Evolutionary conservation across 2,797 vertebrate species (phyloP).

Genomic region (Esox lucius): DNA sequence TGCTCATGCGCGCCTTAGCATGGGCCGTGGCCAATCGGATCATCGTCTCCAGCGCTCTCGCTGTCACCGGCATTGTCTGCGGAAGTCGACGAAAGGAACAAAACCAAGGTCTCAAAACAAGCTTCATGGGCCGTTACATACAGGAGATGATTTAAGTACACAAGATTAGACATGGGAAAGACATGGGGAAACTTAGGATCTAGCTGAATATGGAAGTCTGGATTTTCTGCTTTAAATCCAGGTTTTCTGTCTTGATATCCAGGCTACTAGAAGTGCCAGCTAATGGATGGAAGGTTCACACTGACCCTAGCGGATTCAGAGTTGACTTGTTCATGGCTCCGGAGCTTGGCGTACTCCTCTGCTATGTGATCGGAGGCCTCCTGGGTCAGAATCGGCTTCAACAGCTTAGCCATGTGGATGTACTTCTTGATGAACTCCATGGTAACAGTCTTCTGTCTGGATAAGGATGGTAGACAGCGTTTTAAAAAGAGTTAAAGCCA

Average conservation of each 20-base stretch:
- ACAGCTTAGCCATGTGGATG: slow-evolving; percentile 61
- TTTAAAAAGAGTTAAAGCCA: neutral
- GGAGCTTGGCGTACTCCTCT: slow-evolving; percentile 62
- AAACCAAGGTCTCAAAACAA: neutral
- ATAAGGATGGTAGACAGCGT: neutral
- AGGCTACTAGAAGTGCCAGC: too few species aligned
- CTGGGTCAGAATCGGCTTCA: slow-evolving; percentile 61
- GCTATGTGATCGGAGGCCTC: slow-evolving; percentile 62
- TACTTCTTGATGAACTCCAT: slow-evolving; percentile 68
- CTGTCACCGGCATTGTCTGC: slow-evolving; percentile 67
- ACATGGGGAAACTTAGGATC: too few species aligned
- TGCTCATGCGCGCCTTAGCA: slow-evolving; percentile 66
- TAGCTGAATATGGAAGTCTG: too few species aligned
- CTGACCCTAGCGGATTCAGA: slow-evolving; percentile 55
- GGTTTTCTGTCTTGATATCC: too few species aligned
- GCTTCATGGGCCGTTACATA: too few species aligned
- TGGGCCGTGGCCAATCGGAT: slow-evolving; percentile 67
- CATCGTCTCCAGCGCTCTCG: slow-evolving; percentile 63
- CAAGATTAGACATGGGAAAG: too few species aligned
- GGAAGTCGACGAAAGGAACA: neutral
- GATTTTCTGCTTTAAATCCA: too few species aligned
- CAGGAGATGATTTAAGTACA: too few species aligned
- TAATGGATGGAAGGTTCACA: too few species aligned
- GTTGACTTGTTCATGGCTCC: slow-evolving; percentile 63
- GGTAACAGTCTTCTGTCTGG: slow-evolving; percentile 62